A percentile compares a stretch with the other conserved stretches of the same genome.
These are phyloP conservation scores for Apotomis turbidana DNA, from an alignment of 2,888 invertebrate species.

Conservation along the genomic window DNA sequence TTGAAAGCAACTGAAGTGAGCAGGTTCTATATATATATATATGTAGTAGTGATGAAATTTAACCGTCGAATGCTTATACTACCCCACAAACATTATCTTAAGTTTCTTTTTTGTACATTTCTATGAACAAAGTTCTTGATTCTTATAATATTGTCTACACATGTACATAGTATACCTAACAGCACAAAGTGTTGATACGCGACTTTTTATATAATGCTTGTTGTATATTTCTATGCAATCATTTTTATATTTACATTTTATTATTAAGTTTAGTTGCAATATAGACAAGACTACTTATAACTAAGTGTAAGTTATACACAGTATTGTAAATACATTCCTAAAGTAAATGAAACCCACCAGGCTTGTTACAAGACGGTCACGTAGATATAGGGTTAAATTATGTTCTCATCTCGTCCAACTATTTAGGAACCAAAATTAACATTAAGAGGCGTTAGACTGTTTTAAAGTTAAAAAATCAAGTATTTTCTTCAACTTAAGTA, in stretches of 20 bases:
- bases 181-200: constrained; percentile 41
- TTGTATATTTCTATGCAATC: constrained; percentile 39
- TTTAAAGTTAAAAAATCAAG: too few relatives aligned
- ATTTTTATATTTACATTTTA: constrained; percentile 35
- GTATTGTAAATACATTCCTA: constrained; percentile 63
- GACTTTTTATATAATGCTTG: constrained; percentile 38
- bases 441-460: neutral
- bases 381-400: constrained; percentile 45
- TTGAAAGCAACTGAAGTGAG: too few relatives aligned
- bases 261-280: constrained; percentile 51
- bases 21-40: too few relatives aligned
- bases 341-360: constrained; percentile 65
- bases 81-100: neutral
- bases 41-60: too few relatives aligned
- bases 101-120: constrained; percentile 33
- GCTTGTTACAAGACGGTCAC: constrained; percentile 56
- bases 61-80: neutral
- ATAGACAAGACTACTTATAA: constrained; percentile 45
- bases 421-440: neutral
- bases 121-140: constrained; percentile 38
- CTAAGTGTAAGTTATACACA: constrained; percentile 37
- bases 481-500: too few relatives aligned
- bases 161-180: constrained; percentile 39
- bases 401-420: constrained; percentile 37
- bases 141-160: constrained; percentile 17